Base-by-base conservation (phyloP, 1,140 invertebrate species). In the Leptinotarsa undecemlineata region DNA sequence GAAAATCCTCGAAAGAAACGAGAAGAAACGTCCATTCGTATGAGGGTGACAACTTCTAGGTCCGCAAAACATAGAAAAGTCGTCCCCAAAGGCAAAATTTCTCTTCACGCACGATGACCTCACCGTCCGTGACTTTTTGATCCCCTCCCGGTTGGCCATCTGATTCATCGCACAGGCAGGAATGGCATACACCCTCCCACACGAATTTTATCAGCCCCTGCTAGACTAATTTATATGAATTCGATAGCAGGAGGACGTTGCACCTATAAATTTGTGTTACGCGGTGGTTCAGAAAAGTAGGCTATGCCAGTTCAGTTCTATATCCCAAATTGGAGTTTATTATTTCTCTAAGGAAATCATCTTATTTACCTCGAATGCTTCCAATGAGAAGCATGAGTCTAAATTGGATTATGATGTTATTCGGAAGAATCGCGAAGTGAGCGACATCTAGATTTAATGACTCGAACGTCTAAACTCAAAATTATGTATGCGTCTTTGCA, bases 221-320 rank as follows among this genome's bases (percentile, higher is more conserved):
- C 51, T 57, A 15, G 51, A 57, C 51, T 57, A 57, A 57, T 57
- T 57, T 57, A 19, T 57, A 57, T 57, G 51, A 57, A 57, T 57
- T 57, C 51, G 51, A 57, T 57, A 15, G 33, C 33, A 42, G 33
- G 8, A 42, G 33, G 33, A 42, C 33, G 33, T 42, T 42, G 8
- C 33, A 42, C 33, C 33, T 42, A 42, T 42, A 11, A 42, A 11
- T 42, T 42, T 42, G 33, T 11, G 33, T 42, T 42, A 42, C 33
- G 8, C 33, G 33, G 33, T 42, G 33, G 33, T 11, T 42, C 33
- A 42, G 5, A 42, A 42, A 42, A 11, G 33, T 42, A 42, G 33
- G 33, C 8, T 8, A 42, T 11, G 33, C 8, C 33, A 11, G 8
- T 42, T 42, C 33, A 11, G 8, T 42, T 42, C 33, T 42, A 33